Percentiles rank a stretch among this genome's conserved stretches.
Conservation (phyloP, 2,888 invertebrate species). For the Taphrorychus bicolor region DNA sequence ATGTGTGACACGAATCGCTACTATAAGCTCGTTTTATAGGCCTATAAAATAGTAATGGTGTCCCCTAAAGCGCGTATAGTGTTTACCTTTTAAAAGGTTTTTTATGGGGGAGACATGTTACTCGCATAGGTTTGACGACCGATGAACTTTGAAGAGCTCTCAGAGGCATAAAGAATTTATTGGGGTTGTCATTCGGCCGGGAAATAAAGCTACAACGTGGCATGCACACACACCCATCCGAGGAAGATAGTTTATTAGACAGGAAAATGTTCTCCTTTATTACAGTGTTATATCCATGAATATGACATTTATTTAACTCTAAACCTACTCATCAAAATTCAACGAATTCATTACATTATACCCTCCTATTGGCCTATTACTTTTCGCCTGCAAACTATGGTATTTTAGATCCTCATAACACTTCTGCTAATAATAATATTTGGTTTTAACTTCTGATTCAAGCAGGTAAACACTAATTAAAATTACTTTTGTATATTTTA, state of each 20-base stretch:
- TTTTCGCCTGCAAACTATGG: too few species aligned
- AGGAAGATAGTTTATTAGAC: neutral
- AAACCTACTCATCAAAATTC: too few species aligned
- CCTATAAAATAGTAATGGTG: constrained; percentile 57
- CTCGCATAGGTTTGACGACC: constrained; percentile 36
- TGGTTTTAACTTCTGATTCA: neutral
- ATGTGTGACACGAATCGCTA: constrained; percentile 54
- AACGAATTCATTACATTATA: too few species aligned
- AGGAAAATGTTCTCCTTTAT: neutral
- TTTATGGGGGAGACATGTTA: constrained; percentile 38
- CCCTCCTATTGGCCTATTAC: too few species aligned
- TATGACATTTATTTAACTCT: neutral
- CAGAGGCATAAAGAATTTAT: constrained; percentile 30
- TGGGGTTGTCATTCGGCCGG: constrained; percentile 1
- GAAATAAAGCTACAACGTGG: neutral
- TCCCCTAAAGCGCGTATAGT: constrained; percentile 43
- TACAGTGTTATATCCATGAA: neutral
- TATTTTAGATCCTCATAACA: too few species aligned
- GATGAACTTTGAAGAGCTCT: constrained; percentile 30
- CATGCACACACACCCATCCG: neutral
- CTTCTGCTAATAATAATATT: too few species aligned
- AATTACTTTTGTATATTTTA: neutral
- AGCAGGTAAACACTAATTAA: neutral
- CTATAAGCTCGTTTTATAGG: constrained; percentile 55
- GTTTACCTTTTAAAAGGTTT: constrained; percentile 41